Conservation (phyloP, 2,888 invertebrate species). For the Diaphora mendica region DNA sequence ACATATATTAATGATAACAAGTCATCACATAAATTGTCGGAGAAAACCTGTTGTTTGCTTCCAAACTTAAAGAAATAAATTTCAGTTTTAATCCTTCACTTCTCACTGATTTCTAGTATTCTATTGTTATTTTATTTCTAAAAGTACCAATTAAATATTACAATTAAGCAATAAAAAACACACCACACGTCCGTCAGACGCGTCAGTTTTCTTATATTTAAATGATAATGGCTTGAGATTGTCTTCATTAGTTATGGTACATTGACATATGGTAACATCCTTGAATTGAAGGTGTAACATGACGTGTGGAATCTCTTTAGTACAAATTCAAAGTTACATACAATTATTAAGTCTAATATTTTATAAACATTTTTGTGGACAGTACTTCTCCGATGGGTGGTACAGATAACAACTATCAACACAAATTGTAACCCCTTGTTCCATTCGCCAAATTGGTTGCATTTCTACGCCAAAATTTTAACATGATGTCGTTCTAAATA, state of each 20-base stretch:
- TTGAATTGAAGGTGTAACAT: slow-evolving; percentile 8
- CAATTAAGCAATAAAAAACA: slow-evolving; percentile 17
- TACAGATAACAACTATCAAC: slow-evolving; percentile 80
- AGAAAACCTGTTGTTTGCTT: neutral
- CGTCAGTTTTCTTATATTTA: slow-evolving; percentile 8
- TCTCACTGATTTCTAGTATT: slow-evolving; percentile 5
- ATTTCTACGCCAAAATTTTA: slow-evolving; percentile 80
- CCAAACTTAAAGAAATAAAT: neutral
- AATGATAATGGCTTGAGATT: slow-evolving; percentile 11
- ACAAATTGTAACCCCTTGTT: slow-evolving; percentile 82
- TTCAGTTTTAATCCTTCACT: neutral
- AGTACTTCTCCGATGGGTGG: slow-evolving; percentile 74
- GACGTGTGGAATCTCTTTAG: neutral
- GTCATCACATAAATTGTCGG: neutral
- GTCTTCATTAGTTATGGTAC: slow-evolving; percentile 21
- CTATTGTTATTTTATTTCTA: slow-evolving; percentile 11
- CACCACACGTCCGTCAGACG: slow-evolving; percentile 1
- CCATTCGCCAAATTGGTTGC: slow-evolving; percentile 82
- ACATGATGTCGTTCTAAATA: slow-evolving; percentile 71
- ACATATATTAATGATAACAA: neutral
- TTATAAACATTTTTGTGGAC: slow-evolving; percentile 59
- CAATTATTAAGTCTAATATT: neutral
- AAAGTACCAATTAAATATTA: slow-evolving; percentile 12
- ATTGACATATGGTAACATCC: slow-evolving; percentile 14
- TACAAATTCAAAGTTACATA: neutral